phyloP scores from a whole-genome alignment of 2,888 invertebrate genomes.

The Hymenopus coronatus region DNA sequence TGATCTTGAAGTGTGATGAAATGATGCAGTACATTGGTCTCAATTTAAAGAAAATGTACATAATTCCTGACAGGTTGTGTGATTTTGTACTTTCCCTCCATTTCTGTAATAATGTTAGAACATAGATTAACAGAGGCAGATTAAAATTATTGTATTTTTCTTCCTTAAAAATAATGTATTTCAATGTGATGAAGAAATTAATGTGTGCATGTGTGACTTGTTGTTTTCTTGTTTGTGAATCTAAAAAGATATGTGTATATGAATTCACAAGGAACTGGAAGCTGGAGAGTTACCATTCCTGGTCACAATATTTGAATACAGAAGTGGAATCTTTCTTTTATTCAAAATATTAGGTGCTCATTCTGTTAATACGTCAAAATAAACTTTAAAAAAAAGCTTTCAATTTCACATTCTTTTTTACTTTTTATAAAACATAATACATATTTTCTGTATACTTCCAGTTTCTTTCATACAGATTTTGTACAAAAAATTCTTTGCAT shows the following conservation, averaged over 20 bases:
- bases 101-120: conserved; percentile 14
- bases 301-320: not conserved
- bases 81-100: conserved; percentile 26
- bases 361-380: not conserved
- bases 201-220: conserved; percentile 28
- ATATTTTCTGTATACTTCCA: conserved; percentile 28
- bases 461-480: conserved; percentile 34
- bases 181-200: conserved; percentile 7
- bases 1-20: not conserved
- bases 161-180: conserved; percentile 13
- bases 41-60: not conserved
- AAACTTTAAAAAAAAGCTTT: not conserved
- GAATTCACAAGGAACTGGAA: conserved; percentile 27
- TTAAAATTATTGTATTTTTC: conserved; percentile 17
- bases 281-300: not conserved
- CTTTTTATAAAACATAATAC: conserved; percentile 31
- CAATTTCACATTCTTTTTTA: conserved; percentile 27
- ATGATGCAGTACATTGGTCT: not conserved
- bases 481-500: conserved; percentile 29
- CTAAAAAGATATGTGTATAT: not conserved
- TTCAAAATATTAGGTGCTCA: not conserved
- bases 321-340: not conserved
- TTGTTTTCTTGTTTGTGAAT: conserved; percentile 23
- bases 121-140: not conserved
- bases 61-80: conserved; percentile 18